A percentile compares a stretch with the other conserved stretches of the same genome.
Conservation (phyloP, 2,797 vertebrate genomes). For the Ctenopoma multispine region DNA sequence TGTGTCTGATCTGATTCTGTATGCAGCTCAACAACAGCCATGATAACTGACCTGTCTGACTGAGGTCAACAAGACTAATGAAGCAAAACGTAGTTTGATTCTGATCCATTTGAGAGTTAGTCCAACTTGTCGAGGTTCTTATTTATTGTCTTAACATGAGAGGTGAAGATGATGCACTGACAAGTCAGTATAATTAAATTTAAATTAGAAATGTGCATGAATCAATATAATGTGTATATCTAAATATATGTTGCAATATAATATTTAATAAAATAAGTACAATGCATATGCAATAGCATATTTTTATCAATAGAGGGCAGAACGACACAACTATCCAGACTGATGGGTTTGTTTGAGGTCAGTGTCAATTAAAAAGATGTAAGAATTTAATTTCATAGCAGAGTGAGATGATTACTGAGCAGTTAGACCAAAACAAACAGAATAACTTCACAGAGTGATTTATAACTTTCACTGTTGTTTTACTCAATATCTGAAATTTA, state of each 20-base stretch:
- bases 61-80: slow-evolving; percentile 37
- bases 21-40: slow-evolving; percentile 37
- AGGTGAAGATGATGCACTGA: neutral
- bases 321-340: slow-evolving; percentile 51
- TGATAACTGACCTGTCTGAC: slow-evolving; percentile 45
- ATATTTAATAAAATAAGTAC: too few relatives aligned
- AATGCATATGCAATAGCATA: slow-evolving; percentile 37
- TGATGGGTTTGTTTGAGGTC: slow-evolving; percentile 55
- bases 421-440: neutral
- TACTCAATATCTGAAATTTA: neutral
- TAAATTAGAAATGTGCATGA: neutral
- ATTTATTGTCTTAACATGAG: neutral
- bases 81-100: neutral
- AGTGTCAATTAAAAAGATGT: slow-evolving; percentile 3
- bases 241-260: too few relatives aligned
- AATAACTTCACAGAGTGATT: neutral
- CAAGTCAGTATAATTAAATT: neutral
- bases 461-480: neutral
- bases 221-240: neutral
- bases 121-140: slow-evolving; percentile 1
- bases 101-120: slow-evolving; percentile 2
- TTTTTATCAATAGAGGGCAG: slow-evolving; percentile 67
- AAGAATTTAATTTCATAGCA: slow-evolving; percentile 15
- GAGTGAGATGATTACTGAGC: slow-evolving; percentile 16
- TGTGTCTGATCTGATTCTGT: slow-evolving; percentile 52